phyloP scores from a whole-genome alignment of 2,888 invertebrate genomes.

The Drosophila falleni region DNA sequence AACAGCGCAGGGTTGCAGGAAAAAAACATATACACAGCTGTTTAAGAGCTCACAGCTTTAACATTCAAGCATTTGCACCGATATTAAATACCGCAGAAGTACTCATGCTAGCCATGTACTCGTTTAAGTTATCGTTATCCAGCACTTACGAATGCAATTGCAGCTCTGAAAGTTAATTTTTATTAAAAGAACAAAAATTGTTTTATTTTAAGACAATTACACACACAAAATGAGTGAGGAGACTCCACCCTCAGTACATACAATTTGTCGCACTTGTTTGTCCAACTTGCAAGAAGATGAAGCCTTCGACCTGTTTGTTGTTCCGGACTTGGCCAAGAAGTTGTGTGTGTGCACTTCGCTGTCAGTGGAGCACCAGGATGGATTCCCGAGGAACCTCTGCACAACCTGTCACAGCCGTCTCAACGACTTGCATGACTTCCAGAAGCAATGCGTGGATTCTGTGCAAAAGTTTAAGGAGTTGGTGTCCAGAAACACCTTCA shows the following conservation, averaged over 20 bases:
- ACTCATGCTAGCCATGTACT: not conserved
- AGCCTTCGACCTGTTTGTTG: slow-evolving; percentile 71
- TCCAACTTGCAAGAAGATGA: slow-evolving; percentile 59
- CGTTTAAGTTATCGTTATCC: not conserved
- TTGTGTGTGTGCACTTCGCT: slow-evolving; percentile 81
- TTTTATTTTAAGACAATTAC: not conserved
- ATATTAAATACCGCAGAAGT: not conserved
- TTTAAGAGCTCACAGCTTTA: too few relatives aligned
- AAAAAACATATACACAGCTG: too few relatives aligned
- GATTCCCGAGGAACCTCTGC: slow-evolving; percentile 81
- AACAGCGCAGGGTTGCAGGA: too few relatives aligned
- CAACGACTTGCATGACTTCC: slow-evolving; percentile 80
- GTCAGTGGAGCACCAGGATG: slow-evolving; percentile 79
- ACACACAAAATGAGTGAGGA: slow-evolving; percentile 49
- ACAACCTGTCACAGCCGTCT: slow-evolving; percentile 72
- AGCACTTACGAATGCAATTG: not conserved
- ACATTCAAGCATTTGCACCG: too few relatives aligned
- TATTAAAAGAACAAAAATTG: not conserved
- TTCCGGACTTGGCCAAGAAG: slow-evolving; percentile 81
- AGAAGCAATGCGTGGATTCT: slow-evolving; percentile 76
- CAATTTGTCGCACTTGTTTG: slow-evolving; percentile 82
- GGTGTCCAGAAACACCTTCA: slow-evolving; percentile 49
- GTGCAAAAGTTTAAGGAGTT: slow-evolving; percentile 73
- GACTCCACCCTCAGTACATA: slow-evolving; percentile 54
- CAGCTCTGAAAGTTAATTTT: not conserved